phyloP scores from a whole-genome alignment of 1,140 invertebrate species.

The Polypedilum vanderplanki region DNA sequence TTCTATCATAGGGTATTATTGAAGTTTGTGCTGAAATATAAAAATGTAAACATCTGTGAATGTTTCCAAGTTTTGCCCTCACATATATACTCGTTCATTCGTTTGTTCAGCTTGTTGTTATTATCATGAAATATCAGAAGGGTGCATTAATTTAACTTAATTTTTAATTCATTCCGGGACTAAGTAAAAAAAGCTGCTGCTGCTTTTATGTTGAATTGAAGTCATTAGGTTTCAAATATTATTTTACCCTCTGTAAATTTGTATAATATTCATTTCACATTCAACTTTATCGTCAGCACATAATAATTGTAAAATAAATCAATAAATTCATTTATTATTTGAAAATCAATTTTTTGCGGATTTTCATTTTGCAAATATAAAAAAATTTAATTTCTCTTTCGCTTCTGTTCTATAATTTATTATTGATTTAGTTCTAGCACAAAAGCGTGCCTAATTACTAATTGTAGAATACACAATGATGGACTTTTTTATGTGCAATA shows the following conservation, averaged over 20 bases:
- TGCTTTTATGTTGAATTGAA: not conserved
- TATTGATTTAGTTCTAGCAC: too few species aligned
- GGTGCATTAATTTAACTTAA: slow-evolving; percentile 19
- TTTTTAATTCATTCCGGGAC: not conserved
- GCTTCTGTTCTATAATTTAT: too few species aligned
- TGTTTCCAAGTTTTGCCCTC: not conserved
- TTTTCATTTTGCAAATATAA: too few species aligned
- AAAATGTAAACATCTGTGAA: slow-evolving; percentile 6
- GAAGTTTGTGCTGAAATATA: not conserved
- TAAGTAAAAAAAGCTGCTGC: not conserved
- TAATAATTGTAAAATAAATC: too few species aligned
- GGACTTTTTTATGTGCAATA: too few species aligned
- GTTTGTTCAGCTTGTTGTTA: not conserved
- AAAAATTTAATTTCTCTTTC: too few species aligned
- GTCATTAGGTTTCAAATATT: not conserved
- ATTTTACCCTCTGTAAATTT: not conserved
- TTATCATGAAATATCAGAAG: slow-evolving; percentile 19
- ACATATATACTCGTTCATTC: not conserved
- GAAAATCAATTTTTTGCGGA: too few species aligned
- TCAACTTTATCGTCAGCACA: too few species aligned
- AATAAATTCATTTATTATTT: too few species aligned
- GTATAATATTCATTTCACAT: too few species aligned
- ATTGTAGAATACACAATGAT: too few species aligned
- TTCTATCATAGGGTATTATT: not conserved
- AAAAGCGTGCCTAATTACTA: too few species aligned